phyloP scores from a whole-genome alignment of 2,113 vertebrate genomes.

The Triplophysa siluroides region DNA sequence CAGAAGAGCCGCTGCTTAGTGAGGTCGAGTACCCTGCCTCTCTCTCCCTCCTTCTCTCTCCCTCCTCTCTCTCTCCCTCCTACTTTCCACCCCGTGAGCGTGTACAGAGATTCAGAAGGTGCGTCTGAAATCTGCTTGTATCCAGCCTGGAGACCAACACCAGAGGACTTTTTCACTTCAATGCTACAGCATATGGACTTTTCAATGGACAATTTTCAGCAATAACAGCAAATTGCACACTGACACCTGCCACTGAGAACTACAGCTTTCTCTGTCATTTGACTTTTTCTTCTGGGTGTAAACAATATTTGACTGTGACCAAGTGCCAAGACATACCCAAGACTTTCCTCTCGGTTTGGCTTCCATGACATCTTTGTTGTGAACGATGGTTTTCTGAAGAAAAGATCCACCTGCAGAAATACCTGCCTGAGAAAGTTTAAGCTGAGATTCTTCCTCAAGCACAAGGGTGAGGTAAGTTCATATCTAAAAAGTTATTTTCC shows the following conservation, averaged over 20 bases:
- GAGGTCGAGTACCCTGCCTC: slow-evolving; percentile 55
- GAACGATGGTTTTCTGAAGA: slow-evolving; percentile 70
- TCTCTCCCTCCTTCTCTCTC: slow-evolving; percentile 49
- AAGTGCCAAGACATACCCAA: slow-evolving; percentile 49
- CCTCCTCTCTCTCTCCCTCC: slow-evolving; percentile 69
- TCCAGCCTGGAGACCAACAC: slow-evolving; percentile 67
- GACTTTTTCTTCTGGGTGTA: slow-evolving; percentile 39
- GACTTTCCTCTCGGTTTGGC: slow-evolving; percentile 35
- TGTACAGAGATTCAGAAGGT: slow-evolving; percentile 75
- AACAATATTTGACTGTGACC: slow-evolving; percentile 62
- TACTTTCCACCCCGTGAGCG: slow-evolving; percentile 75
- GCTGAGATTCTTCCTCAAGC: slow-evolving; percentile 42
- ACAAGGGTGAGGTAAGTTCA: slow-evolving; percentile 69
- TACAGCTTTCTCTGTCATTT: slow-evolving; percentile 43
- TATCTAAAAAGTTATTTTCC: slow-evolving; percentile 30
- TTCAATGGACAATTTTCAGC: slow-evolving; percentile 56
- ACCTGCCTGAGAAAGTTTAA: slow-evolving; percentile 54
- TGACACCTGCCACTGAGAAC: slow-evolving; percentile 58
- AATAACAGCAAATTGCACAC: slow-evolving; percentile 56
- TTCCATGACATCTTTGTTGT: slow-evolving; percentile 36
- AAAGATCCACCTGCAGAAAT: slow-evolving; percentile 68
- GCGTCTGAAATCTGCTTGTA: slow-evolving; percentile 73
- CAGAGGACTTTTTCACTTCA: slow-evolving; percentile 59
- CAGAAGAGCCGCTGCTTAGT: slow-evolving; percentile 60
- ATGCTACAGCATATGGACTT: slow-evolving; percentile 69